These are phyloP conservation scores for Lepidocyrtoides sp. DNA, from an alignment of 2,888 invertebrate species.

Conservation along the genomic window DNA sequence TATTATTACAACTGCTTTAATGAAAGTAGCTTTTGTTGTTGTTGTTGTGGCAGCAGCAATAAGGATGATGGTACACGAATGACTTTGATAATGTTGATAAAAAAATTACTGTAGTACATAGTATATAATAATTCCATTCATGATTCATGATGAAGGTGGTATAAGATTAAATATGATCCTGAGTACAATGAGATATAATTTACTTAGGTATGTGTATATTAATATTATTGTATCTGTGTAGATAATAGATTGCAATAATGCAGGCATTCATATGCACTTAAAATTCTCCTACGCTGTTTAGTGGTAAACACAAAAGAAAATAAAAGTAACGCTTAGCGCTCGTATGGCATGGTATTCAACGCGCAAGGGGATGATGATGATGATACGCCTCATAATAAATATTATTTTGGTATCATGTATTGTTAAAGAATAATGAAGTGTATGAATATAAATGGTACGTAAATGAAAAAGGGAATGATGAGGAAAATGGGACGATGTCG, in stretches of 20 bases:
- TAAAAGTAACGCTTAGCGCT: too few species aligned
- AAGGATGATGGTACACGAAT: too few species aligned
- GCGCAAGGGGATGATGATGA: too few species aligned
- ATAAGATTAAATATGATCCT: background rate
- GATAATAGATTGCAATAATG: background rate
- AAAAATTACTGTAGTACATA: too few species aligned
- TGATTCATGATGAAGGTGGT: background rate
- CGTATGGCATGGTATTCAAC: too few species aligned
- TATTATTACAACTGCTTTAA: background rate
- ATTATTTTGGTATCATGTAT: slow-evolving; percentile 7
- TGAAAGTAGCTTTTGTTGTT: too few species aligned
- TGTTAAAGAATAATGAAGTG: background rate
- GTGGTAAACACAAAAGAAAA: background rate
- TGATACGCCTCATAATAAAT: background rate
- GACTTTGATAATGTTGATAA: too few species aligned
- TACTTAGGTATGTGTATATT: too few species aligned
- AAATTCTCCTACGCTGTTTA: background rate
- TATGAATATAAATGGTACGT: too few species aligned
- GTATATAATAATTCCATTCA: slow-evolving; percentile 18
- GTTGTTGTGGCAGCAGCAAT: too few species aligned
- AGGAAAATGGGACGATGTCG: slow-evolving; percentile 72
- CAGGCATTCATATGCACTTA: background rate
- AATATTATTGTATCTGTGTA: too few species aligned
- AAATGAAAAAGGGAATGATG: slow-evolving; percentile 20
- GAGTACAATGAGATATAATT: slow-evolving; percentile 8